phyloP scores from a whole-genome alignment of 2,888 invertebrate species.

The Drosophila birchii region DNA sequence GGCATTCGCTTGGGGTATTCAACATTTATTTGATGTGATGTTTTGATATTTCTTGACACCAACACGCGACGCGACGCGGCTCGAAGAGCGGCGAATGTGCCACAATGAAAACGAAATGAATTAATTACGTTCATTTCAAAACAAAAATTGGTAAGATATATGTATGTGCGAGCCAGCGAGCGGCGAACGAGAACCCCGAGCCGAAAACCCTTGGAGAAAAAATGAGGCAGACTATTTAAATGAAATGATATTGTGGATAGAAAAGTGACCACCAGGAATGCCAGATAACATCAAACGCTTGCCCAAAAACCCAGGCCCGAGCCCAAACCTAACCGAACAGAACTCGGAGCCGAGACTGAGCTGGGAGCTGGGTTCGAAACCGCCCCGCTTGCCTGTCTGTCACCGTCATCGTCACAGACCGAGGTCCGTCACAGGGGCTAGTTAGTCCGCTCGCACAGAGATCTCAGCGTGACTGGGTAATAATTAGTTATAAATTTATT shows the following conservation, averaged over 20 bases:
- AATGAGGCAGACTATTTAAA: constrained; percentile 75
- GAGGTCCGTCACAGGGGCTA: constrained; percentile 62
- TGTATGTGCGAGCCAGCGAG: constrained; percentile 26
- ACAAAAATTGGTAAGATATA: constrained; percentile 52
- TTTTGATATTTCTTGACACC: constrained; percentile 85
- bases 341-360: constrained; percentile 34
- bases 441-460: constrained; percentile 19
- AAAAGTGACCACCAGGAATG: constrained; percentile 83
- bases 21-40: constrained; percentile 85
- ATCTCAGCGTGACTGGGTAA: constrained; percentile 21
- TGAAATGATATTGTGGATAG: constrained; percentile 82
- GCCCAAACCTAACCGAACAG: constrained; percentile 24
- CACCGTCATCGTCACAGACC: constrained; percentile 65
- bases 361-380: constrained; percentile 35
- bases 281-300: constrained; percentile 80
- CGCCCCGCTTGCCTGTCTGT: constrained; percentile 74
- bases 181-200: constrained; percentile 31
- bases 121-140: constrained; percentile 83
- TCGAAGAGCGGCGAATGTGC: constrained; percentile 61
- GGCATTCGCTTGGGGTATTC: constrained; percentile 67
- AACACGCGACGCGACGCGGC: constrained; percentile 84
- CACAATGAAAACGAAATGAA: constrained; percentile 76
- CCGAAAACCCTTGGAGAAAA: constrained; percentile 19
- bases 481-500: too few relatives aligned
- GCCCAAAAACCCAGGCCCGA: constrained; percentile 47